These are phyloP conservation scores for Suillia variegata DNA, from an alignment of 2,888 invertebrate genomes.

Conservation along the genomic window DNA sequence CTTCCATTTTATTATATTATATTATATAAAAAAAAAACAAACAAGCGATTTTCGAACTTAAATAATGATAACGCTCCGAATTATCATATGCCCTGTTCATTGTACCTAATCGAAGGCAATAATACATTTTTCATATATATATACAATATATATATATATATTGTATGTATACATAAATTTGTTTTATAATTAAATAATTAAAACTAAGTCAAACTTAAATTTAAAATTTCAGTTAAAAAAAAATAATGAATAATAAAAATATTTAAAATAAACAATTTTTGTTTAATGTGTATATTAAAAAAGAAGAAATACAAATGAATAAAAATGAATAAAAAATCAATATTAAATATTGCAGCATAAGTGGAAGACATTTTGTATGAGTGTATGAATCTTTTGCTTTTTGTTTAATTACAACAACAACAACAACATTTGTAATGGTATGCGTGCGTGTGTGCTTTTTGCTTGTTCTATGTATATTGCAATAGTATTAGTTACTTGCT, in stretches of 20 bases:
- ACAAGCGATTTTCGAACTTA: no score
- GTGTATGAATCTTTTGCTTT: neutral
- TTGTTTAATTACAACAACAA: no score
- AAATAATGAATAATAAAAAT: slow-evolving; percentile 15
- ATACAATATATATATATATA: no score
- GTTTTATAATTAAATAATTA: no score
- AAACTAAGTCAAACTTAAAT: slow-evolving; percentile 13
- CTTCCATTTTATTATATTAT: no score
- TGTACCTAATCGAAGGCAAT: no score
- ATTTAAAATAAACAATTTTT: neutral
- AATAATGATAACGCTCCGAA: no score
- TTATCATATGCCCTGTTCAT: no score
- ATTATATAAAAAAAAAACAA: no score
- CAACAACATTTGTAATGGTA: neutral
- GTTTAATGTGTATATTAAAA: no score
- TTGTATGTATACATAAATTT: no score
- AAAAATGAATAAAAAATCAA: slow-evolving; percentile 31
- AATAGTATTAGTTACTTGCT: neutral
- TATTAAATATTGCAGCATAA: slow-evolving; percentile 52
- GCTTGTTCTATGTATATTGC: neutral
- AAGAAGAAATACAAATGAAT: slow-evolving; percentile 1
- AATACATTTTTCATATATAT: no score
- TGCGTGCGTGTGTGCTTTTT: neutral
- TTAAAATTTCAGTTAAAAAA: neutral
- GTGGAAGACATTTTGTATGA: slow-evolving; percentile 47